Evolutionary conservation across 2,113 vertebrate species (phyloP).

Genomic region (Romanogobio albipinnatus): DNA sequence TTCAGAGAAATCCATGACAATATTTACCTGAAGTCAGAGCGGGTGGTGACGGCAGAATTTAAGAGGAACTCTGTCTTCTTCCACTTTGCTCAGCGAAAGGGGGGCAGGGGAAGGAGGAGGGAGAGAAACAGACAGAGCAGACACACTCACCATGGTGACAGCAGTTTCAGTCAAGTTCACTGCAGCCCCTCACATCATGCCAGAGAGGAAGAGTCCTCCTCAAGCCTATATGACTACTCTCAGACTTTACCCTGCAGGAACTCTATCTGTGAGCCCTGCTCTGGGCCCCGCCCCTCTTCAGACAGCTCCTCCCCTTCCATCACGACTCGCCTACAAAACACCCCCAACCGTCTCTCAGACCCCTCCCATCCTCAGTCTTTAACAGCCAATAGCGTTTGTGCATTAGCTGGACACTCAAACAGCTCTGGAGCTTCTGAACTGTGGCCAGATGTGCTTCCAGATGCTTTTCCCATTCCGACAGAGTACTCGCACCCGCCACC

Average conservation of each 20-base stretch:
- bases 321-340: slow-evolving; percentile 19
- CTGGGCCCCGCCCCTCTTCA: slow-evolving; percentile 72
- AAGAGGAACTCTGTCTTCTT: slow-evolving; percentile 61
- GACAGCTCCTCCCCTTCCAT: slow-evolving; percentile 2
- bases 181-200: slow-evolving; percentile 25
- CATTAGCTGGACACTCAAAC: slow-evolving; percentile 29
- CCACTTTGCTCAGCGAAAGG: slow-evolving; percentile 55
- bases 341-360: background rate
- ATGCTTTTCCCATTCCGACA: slow-evolving; percentile 19
- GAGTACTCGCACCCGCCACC: slow-evolving; percentile 2
- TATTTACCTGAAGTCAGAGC: slow-evolving; percentile 74
- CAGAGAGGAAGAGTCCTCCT: slow-evolving; percentile 43
- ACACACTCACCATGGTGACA: slow-evolving; percentile 40
- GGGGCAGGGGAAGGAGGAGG: slow-evolving; percentile 55
- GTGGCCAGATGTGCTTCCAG: slow-evolving; percentile 68
- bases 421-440: slow-evolving; percentile 66
- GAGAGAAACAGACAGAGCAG: slow-evolving; percentile 49
- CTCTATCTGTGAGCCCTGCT: slow-evolving; percentile 68
- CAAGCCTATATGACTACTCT: slow-evolving; percentile 24
- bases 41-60: slow-evolving; percentile 60
- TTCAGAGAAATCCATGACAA: slow-evolving; percentile 85
- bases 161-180: slow-evolving; percentile 40
- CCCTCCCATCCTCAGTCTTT: slow-evolving; percentile 26
- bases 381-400: background rate
- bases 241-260: slow-evolving; percentile 17